Conservation (phyloP, 2,888 invertebrate species). For the Euplagia quadripunctaria region DNA sequence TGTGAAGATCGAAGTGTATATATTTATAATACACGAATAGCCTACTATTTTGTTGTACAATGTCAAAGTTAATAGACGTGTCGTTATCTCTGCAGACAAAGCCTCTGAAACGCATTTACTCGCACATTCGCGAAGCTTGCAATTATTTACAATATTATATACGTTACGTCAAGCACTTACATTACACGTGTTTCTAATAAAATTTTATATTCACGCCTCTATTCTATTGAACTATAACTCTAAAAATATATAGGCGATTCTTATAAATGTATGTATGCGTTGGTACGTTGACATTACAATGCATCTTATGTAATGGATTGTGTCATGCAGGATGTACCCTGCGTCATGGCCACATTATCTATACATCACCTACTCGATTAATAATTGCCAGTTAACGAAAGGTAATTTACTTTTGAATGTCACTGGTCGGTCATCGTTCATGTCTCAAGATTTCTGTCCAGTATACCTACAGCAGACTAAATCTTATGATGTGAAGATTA, state of each 20-base stretch:
- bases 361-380: conserved; percentile 21
- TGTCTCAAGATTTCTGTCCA: neutral
- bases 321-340: conserved; percentile 53
- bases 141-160: conserved; percentile 57
- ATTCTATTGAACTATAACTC: conserved; percentile 78
- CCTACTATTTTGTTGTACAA: conserved; percentile 17
- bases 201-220: conserved; percentile 80
- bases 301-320: conserved; percentile 52
- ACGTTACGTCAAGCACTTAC: conserved; percentile 65
- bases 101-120: conserved; percentile 26
- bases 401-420: conserved; percentile 6
- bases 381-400: conserved; percentile 9
- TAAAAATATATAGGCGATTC: conserved; percentile 80
- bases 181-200: conserved; percentile 83
- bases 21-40: conserved; percentile 13
- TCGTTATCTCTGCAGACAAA: conserved; percentile 19
- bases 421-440: neutral
- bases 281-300: conserved; percentile 59
- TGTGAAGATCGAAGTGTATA: conserved; percentile 26
- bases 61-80: conserved; percentile 21
- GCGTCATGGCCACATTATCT: conserved; percentile 44
- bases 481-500: neutral
- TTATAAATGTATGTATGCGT: conserved; percentile 68
- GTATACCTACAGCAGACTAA: neutral
- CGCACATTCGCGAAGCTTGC: conserved; percentile 35